Percentiles rank a stretch among this genome's conserved stretches.
These are phyloP conservation scores for Lichenostomus cassidix DNA, from an alignment of 2,113 vertebrate genomes.

Conservation along the genomic window DNA sequence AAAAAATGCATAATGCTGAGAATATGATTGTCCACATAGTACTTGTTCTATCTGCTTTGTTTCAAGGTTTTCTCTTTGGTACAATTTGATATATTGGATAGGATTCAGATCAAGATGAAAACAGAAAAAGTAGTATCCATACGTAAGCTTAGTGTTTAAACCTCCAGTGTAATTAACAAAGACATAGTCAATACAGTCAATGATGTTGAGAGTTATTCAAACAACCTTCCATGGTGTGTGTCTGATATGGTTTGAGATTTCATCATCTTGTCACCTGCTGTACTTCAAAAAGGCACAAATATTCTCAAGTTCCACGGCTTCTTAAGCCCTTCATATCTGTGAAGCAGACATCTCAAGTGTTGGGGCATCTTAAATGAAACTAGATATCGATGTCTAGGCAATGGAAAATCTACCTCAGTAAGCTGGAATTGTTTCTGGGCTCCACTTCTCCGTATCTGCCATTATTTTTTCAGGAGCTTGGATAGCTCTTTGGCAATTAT, in stretches of 20 bases:
- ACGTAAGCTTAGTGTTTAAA: not conserved
- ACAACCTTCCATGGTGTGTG: not conserved
- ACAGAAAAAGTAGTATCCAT: not conserved
- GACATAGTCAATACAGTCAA: not conserved
- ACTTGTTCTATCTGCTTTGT: not conserved
- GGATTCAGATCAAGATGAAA: not conserved
- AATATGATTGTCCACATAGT: not conserved
- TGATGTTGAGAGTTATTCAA: not conserved
- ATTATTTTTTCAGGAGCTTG: not conserved
- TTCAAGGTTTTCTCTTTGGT: not conserved
- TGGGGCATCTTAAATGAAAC: not conserved
- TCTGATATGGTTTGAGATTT: not conserved
- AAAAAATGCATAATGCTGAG: not conserved
- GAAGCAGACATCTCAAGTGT: not conserved
- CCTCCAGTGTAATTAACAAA: not conserved
- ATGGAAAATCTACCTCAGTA: not conserved
- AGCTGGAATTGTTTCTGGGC: not conserved
- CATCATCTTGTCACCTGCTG: not conserved
- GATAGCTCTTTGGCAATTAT: not conserved
- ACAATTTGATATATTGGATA: not conserved
- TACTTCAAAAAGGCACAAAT: not conserved
- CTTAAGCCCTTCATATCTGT: not conserved
- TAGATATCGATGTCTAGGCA: not conserved
- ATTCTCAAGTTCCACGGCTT: not conserved
- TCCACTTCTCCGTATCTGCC: not conserved